A percentile compares a stretch with the other conserved stretches of the same genome.
Evolutionary conservation across 2,888 invertebrate species (phyloP).

Genomic region (Plebejus anna): DNA sequence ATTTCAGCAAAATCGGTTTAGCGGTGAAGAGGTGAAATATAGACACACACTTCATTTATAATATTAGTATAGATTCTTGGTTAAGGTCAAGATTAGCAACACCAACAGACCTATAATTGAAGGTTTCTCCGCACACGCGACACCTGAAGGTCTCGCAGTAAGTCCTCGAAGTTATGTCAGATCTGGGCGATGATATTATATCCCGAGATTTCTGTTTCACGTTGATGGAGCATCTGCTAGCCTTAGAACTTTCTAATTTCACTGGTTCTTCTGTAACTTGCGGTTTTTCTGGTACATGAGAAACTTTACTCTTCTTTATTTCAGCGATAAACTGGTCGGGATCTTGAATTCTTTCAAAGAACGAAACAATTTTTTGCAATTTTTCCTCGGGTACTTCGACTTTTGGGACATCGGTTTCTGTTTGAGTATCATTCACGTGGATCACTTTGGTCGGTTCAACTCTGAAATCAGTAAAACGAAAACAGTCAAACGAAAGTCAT

Average conservation of each 20-base stretch:
- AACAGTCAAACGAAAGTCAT: no score
- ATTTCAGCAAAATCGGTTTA: no score
- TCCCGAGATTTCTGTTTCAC: constrained; percentile 35
- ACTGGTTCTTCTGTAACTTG: not conserved
- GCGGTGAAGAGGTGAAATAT: not conserved
- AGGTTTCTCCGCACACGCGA: constrained; percentile 56
- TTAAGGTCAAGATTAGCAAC: not conserved
- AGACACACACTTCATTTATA: not conserved
- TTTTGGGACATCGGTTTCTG: constrained; percentile 50
- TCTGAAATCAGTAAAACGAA: constrained; percentile 20
- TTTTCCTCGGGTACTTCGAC: constrained; percentile 57
- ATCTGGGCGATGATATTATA: constrained; percentile 40
- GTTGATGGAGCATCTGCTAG: constrained; percentile 39
- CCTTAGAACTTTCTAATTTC: not conserved
- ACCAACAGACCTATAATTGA: constrained; percentile 50
- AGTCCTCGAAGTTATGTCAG: constrained; percentile 42
- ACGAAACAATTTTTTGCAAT: constrained; percentile 67
- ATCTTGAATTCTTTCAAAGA: constrained; percentile 63
- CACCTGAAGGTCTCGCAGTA: constrained; percentile 44
- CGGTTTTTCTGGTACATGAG: constrained; percentile 40
- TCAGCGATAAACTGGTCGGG: constrained; percentile 51
- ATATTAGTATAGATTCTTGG: no score
- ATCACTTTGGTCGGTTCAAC: constrained; percentile 40
- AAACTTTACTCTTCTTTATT: constrained; percentile 50
- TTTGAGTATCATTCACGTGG: constrained; percentile 55